Evolutionary conservation across 2,888 invertebrate genomes (phyloP).

Genomic region (Drosophila pegasa): DNA sequence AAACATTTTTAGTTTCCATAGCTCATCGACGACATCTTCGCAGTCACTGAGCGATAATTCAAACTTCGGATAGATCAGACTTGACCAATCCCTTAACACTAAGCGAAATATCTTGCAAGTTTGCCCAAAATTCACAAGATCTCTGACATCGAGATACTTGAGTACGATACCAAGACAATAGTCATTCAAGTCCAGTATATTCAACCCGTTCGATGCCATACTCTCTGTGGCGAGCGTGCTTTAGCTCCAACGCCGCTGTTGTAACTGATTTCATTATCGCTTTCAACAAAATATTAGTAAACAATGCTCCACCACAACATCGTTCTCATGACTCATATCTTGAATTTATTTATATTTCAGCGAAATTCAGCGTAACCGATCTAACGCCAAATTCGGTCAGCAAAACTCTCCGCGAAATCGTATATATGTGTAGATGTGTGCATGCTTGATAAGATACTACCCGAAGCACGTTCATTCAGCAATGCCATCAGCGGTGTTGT

Average conservation of each 20-base stretch:
- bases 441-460: no score
- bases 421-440: no score
- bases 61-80: conserved; percentile 26
- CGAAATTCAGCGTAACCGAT: no score
- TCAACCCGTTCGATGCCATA: conserved; percentile 1
- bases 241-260: background rate
- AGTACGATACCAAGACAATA: conserved; percentile 32
- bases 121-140: conserved; percentile 30
- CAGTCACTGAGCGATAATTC: conserved; percentile 1
- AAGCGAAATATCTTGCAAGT: conserved; percentile 18
- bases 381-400: no score
- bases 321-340: no score
- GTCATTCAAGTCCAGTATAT: conserved; percentile 36
- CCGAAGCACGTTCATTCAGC: no score
- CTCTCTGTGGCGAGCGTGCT: background rate
- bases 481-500: no score
- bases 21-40: background rate
- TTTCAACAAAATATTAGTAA: no score
- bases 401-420: no score
- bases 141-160: conserved; percentile 19
- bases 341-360: no score
- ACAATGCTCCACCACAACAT: no score
- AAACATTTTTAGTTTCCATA: conserved; percentile 24
- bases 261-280: background rate
- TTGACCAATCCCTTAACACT: conserved; percentile 22